A percentile compares a stretch with the other conserved stretches of the same genome.
These are phyloP conservation scores for Tinea trinotella DNA, from an alignment of 2,888 invertebrate species.

Conservation along the genomic window DNA sequence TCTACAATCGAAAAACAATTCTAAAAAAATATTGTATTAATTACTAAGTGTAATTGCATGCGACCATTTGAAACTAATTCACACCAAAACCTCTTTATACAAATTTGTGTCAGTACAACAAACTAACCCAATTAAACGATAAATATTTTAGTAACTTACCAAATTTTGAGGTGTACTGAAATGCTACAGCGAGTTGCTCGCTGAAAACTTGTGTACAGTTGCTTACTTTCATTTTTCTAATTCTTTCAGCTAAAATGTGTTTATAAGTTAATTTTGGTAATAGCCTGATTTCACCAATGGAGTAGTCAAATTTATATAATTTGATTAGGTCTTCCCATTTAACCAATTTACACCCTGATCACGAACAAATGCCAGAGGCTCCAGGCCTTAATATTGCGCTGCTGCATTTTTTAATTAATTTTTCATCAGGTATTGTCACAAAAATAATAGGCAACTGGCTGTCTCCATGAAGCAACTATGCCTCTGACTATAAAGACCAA, in stretches of 20 bases:
- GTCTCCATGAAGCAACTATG: slow-evolving; percentile 24
- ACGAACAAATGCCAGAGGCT: not conserved
- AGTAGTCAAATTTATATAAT: not conserved
- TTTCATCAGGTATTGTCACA: slow-evolving; percentile 24
- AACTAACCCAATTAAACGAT: too few relatives aligned
- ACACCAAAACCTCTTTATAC: too few relatives aligned
- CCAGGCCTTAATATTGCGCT: not conserved
- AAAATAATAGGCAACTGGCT: slow-evolving; percentile 26
- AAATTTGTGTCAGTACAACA: too few relatives aligned
- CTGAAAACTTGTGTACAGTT: too few relatives aligned
- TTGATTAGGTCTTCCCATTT: slow-evolving; percentile 10
- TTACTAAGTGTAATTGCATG: too few relatives aligned
- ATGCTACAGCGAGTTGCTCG: slow-evolving; percentile 18
- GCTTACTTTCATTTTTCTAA: too few relatives aligned
- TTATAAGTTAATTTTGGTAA: slow-evolving; percentile 19
- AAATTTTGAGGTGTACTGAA: slow-evolving; percentile 13
- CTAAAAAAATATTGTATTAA: too few relatives aligned
- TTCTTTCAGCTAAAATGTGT: slow-evolving; percentile 17
- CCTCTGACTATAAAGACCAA: slow-evolving; percentile 27
- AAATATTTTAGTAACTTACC: too few relatives aligned
- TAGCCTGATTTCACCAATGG: not conserved
- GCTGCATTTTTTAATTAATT: not conserved
- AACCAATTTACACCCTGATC: slow-evolving; percentile 9
- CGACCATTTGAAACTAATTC: too few relatives aligned
- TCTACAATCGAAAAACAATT: too few relatives aligned